Evolutionary conservation across 37 sponge, comb jelly and placozoan species (phyloP).

Genomic region (Theonella swinhoei): DNA sequence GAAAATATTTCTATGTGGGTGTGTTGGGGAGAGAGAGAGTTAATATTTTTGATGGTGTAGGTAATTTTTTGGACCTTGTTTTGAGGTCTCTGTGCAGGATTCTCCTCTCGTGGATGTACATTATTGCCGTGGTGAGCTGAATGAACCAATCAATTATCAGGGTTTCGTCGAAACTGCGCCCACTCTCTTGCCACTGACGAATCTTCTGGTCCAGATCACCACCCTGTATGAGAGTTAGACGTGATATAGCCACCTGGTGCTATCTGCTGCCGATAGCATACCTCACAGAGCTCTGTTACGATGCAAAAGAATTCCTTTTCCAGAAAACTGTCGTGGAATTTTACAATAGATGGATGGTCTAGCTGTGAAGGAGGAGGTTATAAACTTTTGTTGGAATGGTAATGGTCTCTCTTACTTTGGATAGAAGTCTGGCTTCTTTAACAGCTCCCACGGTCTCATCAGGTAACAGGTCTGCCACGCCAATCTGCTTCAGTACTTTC

Average conservation of each 20-base stretch:
- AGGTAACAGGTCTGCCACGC: slow-evolving; percentile 72
- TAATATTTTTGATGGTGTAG: background rate
- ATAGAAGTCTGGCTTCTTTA: slow-evolving; percentile 76
- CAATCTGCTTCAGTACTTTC: slow-evolving; percentile 88
- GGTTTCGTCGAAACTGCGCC: slow-evolving; percentile 64
- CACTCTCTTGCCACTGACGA: slow-evolving; percentile 53
- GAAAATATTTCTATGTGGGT: slow-evolving; percentile 90
- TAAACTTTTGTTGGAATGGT: no score
- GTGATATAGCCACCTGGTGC: background rate
- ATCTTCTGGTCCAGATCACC: slow-evolving; percentile 93
- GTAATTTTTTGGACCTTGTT: slow-evolving; percentile 53
- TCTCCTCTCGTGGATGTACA: slow-evolving; percentile 93
- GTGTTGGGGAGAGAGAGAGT: background rate
- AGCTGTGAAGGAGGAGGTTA: slow-evolving; percentile 54
- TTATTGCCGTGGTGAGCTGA: slow-evolving; percentile 90
- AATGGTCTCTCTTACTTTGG: slow-evolving; percentile 77
- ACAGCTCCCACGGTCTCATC: slow-evolving; percentile 91
- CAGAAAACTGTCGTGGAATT: slow-evolving; percentile 95
- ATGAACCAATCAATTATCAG: slow-evolving; percentile 95
- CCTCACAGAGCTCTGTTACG: slow-evolving; percentile 98
- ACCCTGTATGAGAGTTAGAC: slow-evolving; percentile 50
- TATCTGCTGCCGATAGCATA: slow-evolving; percentile 16
- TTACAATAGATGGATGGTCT: slow-evolving; percentile 92
- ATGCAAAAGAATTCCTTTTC: slow-evolving; percentile 92
- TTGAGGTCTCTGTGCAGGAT: slow-evolving; percentile 96